Evolutionary conservation across 2,113 vertebrate species (phyloP).

Genomic region (Trematomus loennbergii): DNA sequence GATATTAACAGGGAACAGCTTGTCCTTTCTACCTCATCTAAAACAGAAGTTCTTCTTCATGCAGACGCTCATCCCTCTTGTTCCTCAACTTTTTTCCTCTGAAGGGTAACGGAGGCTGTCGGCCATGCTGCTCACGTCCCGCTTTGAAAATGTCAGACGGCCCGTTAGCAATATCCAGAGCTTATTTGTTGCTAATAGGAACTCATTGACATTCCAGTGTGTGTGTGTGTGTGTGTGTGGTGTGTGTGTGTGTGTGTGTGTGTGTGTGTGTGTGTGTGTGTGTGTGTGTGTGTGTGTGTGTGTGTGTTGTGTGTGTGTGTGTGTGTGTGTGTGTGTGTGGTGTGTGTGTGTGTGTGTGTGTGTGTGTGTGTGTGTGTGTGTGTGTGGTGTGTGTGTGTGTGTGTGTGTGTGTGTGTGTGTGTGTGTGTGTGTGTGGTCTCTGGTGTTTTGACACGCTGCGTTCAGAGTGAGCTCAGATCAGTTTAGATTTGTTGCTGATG

Average conservation of each 20-base stretch:
- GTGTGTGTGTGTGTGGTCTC: slow-evolving; percentile 8
- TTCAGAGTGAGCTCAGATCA: no score
- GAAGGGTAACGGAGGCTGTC: slow-evolving; percentile 55
- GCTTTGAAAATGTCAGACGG: slow-evolving; percentile 81
- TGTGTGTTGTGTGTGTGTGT: neutral
- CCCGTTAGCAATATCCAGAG: slow-evolving; percentile 73
- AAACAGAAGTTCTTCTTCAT: no score
- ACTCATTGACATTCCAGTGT: slow-evolving; percentile 79
- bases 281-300: slow-evolving; percentile 24
- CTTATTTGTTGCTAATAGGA: slow-evolving; percentile 75
- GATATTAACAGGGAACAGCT: slow-evolving; percentile 13
- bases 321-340: slow-evolving; percentile 6
- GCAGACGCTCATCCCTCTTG: slow-evolving; percentile 21
- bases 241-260: neutral
- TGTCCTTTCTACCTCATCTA: slow-evolving; percentile 20
- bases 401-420: neutral
- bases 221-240: slow-evolving; percentile 2
- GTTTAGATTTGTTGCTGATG: no score
- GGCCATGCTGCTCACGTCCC: slow-evolving; percentile 72
- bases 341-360: no score
- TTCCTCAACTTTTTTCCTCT: slow-evolving; percentile 59
- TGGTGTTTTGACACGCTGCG: no score
- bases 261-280: slow-evolving; percentile 31
- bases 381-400: no score
- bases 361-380: no score